These are phyloP conservation scores for Coronaproctus castanopsis DNA, from an alignment of 2,888 invertebrate genomes.

Conservation along the genomic window DNA sequence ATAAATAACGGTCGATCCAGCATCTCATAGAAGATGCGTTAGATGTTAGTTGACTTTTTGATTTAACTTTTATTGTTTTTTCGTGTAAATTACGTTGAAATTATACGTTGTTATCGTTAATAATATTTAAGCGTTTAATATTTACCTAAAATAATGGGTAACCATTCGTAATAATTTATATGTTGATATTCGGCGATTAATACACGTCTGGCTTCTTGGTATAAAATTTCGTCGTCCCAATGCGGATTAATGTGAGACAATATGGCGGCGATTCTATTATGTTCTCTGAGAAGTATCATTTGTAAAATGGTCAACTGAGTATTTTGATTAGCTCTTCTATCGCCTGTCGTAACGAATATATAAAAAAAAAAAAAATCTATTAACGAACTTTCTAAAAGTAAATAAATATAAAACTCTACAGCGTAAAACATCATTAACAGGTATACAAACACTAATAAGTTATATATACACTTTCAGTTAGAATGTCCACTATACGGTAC, in stretches of 20 bases:
- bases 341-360: constrained; percentile 47
- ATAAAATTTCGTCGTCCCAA: constrained; percentile 51
- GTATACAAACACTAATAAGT: no score
- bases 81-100: no score
- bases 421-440: no score
- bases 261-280: constrained; percentile 49
- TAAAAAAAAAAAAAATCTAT: constrained; percentile 3
- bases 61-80: no score
- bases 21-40: no score
- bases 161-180: constrained; percentile 58
- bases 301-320: constrained; percentile 53
- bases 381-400: neutral
- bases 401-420: neutral
- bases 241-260: constrained; percentile 45
- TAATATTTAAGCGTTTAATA: no score
- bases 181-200: constrained; percentile 57
- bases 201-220: constrained; percentile 50
- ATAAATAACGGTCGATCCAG: no score
- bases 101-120: no score
- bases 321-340: constrained; percentile 55
- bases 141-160: constrained; percentile 55
- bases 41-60: no score
- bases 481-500: no score
- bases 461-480: no score
- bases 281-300: constrained; percentile 53